These are phyloP conservation scores for Brachionus koreanus DNA, from an alignment of 1,140 invertebrate species.

Conservation along the genomic window DNA sequence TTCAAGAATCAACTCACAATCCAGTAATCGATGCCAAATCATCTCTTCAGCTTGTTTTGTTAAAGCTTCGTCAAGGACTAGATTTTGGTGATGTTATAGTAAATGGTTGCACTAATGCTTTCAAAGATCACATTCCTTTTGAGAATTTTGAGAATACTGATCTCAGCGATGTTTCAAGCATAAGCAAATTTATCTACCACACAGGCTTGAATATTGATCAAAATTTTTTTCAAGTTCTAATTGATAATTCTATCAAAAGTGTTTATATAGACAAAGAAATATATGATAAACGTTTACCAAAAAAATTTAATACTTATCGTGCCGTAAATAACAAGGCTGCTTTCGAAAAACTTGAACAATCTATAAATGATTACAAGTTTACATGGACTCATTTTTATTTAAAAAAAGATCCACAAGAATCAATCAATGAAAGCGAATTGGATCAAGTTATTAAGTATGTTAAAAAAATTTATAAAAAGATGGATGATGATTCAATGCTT, in stretches of 20 bases:
- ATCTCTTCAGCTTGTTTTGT: constrained; percentile 2
- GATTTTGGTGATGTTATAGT: constrained; percentile 42
- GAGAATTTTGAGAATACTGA: not conserved
- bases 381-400: constrained; percentile 34
- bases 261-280: constrained; percentile 24
- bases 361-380: not conserved
- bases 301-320: not conserved
- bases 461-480: constrained; percentile 16
- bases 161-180: not conserved
- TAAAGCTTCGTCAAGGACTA: constrained; percentile 30
- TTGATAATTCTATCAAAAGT: not conserved
- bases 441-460: not conserved
- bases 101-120: constrained; percentile 32
- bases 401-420: not conserved
- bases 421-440: not conserved
- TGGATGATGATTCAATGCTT: constrained; percentile 40
- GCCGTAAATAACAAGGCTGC: not conserved
- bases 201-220: constrained; percentile 36
- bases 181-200: constrained; percentile 38
- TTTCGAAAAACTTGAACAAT: not conserved
- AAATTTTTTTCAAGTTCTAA: constrained; percentile 25
- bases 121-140: not conserved
- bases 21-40: constrained; percentile 31
- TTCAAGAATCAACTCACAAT: constrained; percentile 37
- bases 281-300: not conserved